These are phyloP conservation scores for Poecilia gillii DNA, from an alignment of 2,797 vertebrate species.

Conservation along the genomic window DNA sequence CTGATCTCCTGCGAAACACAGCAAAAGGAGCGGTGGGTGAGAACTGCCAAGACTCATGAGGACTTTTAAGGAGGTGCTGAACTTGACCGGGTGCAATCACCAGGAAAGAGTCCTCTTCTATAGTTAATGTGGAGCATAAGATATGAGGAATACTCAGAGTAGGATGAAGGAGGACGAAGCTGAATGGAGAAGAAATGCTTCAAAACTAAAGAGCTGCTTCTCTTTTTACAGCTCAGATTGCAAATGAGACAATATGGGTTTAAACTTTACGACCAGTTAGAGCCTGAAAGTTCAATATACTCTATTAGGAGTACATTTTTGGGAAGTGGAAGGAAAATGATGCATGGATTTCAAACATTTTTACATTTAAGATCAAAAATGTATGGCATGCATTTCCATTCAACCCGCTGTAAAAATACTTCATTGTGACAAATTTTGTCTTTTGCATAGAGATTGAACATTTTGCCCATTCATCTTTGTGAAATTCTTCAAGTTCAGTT, in stretches of 20 bases:
- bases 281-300: background rate
- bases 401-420: background rate
- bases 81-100: conserved; percentile 2
- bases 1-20: conserved; percentile 90
- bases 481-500: background rate
- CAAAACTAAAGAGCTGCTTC: conserved; percentile 22
- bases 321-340: background rate
- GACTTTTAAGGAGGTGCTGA: conserved; percentile 23
- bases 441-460: background rate
- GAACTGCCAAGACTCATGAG: conserved; percentile 10
- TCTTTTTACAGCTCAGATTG: conserved; percentile 23
- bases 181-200: conserved; percentile 44
- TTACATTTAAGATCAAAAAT: background rate
- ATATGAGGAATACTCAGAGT: conserved; percentile 14
- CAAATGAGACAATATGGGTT: conserved; percentile 5
- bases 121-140: conserved; percentile 17
- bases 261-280: background rate
- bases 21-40: conserved; percentile 18
- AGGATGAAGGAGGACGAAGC: conserved; percentile 28
- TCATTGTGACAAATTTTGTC: background rate
- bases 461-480: background rate
- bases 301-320: background rate
- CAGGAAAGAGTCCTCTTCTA: conserved; percentile 20
- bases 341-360: background rate
- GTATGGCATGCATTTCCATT: background rate